Base-by-base conservation (phyloP, 1,140 invertebrate species). In the Nephotettix cincticeps region DNA sequence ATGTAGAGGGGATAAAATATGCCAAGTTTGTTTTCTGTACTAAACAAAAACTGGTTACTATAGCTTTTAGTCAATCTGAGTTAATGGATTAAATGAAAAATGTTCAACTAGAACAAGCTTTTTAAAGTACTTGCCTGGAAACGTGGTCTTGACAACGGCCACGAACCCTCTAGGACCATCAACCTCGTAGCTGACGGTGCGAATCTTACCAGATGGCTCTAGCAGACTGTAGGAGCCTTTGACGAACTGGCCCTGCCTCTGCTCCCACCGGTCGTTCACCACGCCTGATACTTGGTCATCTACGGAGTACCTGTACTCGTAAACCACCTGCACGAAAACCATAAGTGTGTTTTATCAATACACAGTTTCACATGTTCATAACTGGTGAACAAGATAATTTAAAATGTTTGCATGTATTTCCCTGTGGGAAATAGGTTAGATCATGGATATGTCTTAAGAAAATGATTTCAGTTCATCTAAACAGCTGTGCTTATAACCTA, bases 101-200 rank as follows among this genome's bases (percentile, higher is more conserved):
- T n/a, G n/a, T n/a, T n/a, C n/a, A n/a, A n/a, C n/a, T n/a, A n/a
- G n/a, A n/a, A n/a, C n/a, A n/a, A n/a, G n/a, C n/a, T n/a, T n/a
- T n/a, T n/a, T n/a, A n/a, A n/a, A n/a, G n/a, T n/a, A n/a, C 11
- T 72, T 66, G 77, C 77, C 75, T 67, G 81, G 77, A 68, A 75
- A 78, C 32, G 77, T 75, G 27, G 80, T 83, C 68, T 76, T 76
- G 29, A 86, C 79, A 45, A 81, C 77, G 28, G 81, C 82, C 71
- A 76, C 78, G 69, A 83, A 85, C 19, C 84, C 85, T 66, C 72
- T 78, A 17, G 76, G 69, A 4, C 80, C 82, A 56, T 83, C 80
- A 1, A 83, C 83, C 72, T 81, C 78, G 72, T 85, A 84, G 69
- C 81, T 77, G 2, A 85, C 84, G 28, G 78, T 79, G 61, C 84